phyloP scores from a whole-genome alignment of 2,888 invertebrate genomes.

The Deilephila porcellus region DNA sequence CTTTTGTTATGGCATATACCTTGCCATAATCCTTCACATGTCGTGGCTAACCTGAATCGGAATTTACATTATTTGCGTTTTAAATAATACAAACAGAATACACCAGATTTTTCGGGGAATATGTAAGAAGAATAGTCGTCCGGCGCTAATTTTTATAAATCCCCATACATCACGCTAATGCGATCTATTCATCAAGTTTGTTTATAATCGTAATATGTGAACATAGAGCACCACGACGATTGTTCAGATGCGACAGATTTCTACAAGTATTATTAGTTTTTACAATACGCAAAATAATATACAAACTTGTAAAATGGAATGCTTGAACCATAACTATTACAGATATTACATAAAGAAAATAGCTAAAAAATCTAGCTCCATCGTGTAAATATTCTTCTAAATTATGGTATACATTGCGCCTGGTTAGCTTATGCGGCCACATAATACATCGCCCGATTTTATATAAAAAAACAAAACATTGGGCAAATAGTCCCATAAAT shows the following conservation, averaged over 20 bases:
- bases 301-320: neutral
- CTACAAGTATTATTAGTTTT: neutral
- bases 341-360: too few relatives aligned
- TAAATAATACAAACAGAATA: neutral
- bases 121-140: neutral
- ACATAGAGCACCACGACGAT: neutral
- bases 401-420: too few relatives aligned
- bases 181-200: neutral
- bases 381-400: too few relatives aligned
- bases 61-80: too few relatives aligned
- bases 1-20: too few relatives aligned
- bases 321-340: too few relatives aligned
- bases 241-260: neutral
- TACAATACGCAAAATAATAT: neutral
- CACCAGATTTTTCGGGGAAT: too few relatives aligned
- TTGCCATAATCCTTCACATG: too few relatives aligned
- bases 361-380: too few relatives aligned
- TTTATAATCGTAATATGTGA: neutral
- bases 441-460: too few relatives aligned
- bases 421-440: too few relatives aligned
- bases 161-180: conserved; percentile 1
- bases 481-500: neutral
- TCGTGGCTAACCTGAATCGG: too few relatives aligned
- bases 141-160: neutral
- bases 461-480: neutral